Evolutionary conservation across 2,888 invertebrate species (phyloP).

Genomic region (Apamea epomidion): DNA sequence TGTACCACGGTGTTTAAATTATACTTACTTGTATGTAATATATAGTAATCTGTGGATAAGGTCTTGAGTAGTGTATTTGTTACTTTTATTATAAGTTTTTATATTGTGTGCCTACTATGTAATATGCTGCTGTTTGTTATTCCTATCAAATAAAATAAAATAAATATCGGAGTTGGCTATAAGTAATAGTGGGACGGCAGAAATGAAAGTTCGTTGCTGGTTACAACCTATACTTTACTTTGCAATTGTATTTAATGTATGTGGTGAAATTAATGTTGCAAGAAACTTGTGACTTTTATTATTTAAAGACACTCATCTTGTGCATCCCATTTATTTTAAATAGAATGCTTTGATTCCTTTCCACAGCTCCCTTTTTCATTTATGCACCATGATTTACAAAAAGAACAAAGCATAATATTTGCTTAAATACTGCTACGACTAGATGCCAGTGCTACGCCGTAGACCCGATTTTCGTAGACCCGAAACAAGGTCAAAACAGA

Average conservation of each 20-base stretch:
- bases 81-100: too few relatives aligned
- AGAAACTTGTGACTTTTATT: not conserved
- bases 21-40: constrained; percentile 50
- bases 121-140: too few relatives aligned
- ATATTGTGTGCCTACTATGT: too few relatives aligned
- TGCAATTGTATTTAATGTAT: constrained; percentile 40
- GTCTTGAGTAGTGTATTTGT: too few relatives aligned
- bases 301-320: not conserved
- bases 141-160: too few relatives aligned
- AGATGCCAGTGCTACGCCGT: constrained; percentile 44
- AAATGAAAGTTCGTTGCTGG: constrained; percentile 26
- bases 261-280: constrained; percentile 14
- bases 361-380: not conserved
- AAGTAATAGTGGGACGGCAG: constrained; percentile 31
- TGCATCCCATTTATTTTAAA: not conserved
- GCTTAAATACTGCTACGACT: constrained; percentile 10
- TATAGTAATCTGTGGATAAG: too few relatives aligned
- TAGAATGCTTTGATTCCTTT: not conserved
- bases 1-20: constrained; percentile 60
- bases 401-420: not conserved
- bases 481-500: constrained; percentile 20
- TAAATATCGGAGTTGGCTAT: constrained; percentile 33
- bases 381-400: too few relatives aligned
- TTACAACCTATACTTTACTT: constrained; percentile 24
- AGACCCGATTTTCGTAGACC: constrained; percentile 42